phyloP scores from a whole-genome alignment of 2,113 vertebrate species.

The Typhlomys cinereus region DNA sequence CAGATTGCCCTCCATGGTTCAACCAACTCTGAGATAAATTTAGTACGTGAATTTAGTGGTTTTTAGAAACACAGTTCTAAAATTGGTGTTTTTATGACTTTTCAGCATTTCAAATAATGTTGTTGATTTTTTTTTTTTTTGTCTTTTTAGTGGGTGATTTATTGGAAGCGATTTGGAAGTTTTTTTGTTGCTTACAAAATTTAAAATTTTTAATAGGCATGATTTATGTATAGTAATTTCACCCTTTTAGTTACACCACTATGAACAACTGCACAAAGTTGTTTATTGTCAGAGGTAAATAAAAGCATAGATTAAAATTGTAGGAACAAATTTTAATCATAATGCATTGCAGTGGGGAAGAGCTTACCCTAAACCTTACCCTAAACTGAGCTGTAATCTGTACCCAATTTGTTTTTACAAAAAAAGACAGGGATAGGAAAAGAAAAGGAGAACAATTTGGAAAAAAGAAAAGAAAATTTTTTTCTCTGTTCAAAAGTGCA shows the following conservation, averaged over 20 bases:
- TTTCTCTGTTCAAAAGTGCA: not conserved
- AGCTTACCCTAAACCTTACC: not conserved
- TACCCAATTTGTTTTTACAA: not conserved
- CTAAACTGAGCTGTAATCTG: not conserved
- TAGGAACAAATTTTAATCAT: conserved; percentile 36
- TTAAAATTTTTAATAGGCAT: not conserved
- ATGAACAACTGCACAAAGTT: not conserved
- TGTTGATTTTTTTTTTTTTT: not conserved
- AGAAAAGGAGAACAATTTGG: not conserved
- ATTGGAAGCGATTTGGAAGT: not conserved
- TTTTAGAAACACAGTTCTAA: not conserved
- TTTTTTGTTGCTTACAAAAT: not conserved
- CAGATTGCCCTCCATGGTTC: not conserved
- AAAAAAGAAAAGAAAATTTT: not conserved
- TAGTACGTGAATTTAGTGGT: not conserved
- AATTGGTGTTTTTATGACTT: not conserved
- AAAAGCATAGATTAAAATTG: conserved; percentile 7
- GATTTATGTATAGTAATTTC: conserved; percentile 21
- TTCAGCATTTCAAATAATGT: not conserved
- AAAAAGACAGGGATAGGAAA: not conserved
- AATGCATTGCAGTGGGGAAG: not conserved
- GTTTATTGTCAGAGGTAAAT: not conserved
- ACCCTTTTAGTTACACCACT: not conserved
- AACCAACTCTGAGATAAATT: not conserved
- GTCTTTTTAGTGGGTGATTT: not conserved